A percentile compares a stretch with the other conserved stretches of the same genome.
Conservation (phyloP, 2,888 invertebrate species). For the Argynnis bischoffii region DNA sequence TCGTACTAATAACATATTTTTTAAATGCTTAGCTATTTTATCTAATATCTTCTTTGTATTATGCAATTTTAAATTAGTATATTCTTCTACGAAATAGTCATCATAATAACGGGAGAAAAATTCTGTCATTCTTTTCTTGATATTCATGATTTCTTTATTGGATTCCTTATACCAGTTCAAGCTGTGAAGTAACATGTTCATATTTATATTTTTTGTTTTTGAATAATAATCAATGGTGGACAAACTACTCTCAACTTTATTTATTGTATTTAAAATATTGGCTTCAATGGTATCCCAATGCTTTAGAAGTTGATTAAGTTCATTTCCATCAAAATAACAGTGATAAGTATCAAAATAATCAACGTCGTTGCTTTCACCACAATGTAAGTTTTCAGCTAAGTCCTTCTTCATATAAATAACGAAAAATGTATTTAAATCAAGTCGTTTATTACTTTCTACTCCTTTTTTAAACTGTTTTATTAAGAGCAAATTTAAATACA, state of each 20-base stretch:
- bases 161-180: constrained; percentile 40
- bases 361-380: constrained; percentile 36
- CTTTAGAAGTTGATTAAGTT: constrained; percentile 43
- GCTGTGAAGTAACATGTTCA: constrained; percentile 38
- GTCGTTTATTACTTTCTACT: constrained; percentile 39
- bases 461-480: constrained; percentile 57
- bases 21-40: constrained; percentile 38
- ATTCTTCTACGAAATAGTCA: constrained; percentile 49
- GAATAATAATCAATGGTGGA: constrained; percentile 47
- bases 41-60: constrained; percentile 40
- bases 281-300: constrained; percentile 37
- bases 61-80: constrained; percentile 46
- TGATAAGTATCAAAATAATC: constrained; percentile 39
- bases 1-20: constrained; percentile 34
- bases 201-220: constrained; percentile 44
- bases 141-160: constrained; percentile 38
- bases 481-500: constrained; percentile 81
- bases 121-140: constrained; percentile 42
- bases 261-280: constrained; percentile 35
- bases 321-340: constrained; percentile 51
- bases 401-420: constrained; percentile 44
- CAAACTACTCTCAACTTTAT: constrained; percentile 40
- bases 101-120: constrained; percentile 48
- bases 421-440: constrained; percentile 43
- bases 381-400: constrained; percentile 45